Evolutionary conservation across 2,797 vertebrate species (phyloP).

Genomic region (Lacerta bilineata): DNA sequence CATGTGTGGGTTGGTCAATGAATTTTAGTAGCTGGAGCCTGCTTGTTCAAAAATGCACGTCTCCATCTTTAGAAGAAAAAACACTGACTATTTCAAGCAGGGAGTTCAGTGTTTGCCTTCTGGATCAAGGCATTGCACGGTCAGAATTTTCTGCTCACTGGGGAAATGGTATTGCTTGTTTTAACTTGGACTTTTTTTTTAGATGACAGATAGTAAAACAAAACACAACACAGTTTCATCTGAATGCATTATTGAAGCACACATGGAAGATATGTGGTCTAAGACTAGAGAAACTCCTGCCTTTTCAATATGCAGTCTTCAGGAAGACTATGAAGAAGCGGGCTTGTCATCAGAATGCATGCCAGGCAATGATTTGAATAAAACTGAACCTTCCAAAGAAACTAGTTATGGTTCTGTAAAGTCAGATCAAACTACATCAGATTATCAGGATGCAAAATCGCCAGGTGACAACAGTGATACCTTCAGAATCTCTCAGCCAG

Average conservation of each 20-base stretch:
- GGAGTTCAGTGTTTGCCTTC: not conserved
- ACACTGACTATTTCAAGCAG: not conserved
- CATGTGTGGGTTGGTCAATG: not conserved
- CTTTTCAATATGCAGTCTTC: slow-evolving; percentile 53
- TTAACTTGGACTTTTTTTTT: slow-evolving; percentile 26
- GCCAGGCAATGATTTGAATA: slow-evolving; percentile 58
- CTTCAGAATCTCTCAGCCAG: slow-evolving; percentile 71
- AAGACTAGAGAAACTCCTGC: slow-evolving; percentile 55
- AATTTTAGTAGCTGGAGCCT: not conserved
- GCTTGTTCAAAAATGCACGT: not conserved
- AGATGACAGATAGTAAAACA: slow-evolving; percentile 79
- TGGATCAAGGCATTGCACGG: not conserved
- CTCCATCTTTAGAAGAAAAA: not conserved
- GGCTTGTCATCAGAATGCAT: slow-evolving; percentile 56
- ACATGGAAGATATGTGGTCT: slow-evolving; percentile 69
- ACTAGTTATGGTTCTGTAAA: slow-evolving; percentile 78
- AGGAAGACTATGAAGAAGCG: slow-evolving; percentile 49
- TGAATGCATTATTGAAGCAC: slow-evolving; percentile 72
- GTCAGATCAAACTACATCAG: slow-evolving; percentile 87
- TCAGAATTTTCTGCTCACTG: not conserved
- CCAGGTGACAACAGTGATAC: slow-evolving; percentile 78
- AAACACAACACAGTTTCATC: slow-evolving; percentile 72
- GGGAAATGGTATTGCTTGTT: not conserved
- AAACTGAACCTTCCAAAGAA: slow-evolving; percentile 79
- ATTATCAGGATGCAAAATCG: slow-evolving; percentile 87